Evolutionary conservation across 1,140 invertebrate genomes (phyloP), one percentile per base, ranked within the genome.

Genomic region (Aethina tumida): DNA sequence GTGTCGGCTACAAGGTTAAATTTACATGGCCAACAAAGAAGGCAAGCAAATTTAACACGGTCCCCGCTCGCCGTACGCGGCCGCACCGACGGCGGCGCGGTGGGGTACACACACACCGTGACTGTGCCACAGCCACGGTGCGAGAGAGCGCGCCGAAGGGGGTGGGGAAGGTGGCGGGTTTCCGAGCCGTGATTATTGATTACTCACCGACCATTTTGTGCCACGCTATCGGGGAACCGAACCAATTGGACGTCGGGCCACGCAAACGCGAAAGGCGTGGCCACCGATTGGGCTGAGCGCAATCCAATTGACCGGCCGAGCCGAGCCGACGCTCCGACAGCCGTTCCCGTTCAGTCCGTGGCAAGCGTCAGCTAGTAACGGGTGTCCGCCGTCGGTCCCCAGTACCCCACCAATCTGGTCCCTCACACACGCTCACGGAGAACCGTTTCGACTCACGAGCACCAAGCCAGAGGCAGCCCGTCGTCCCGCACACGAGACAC

Each of bases 181-280:
- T 33, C 22, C 24, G 39, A 35, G 32, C n/a, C 35, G 27, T 38
- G 10, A 38, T 50, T 58, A 58, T 58, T 53, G 56, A 58, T 58
- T 56, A 58, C 48, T 43, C 47, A 46, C 51, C 59, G 53, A 59
- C 59, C 59, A 61, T 61, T 61, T 61, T 61, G 59, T 61, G 52
- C 45, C 44, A 43, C 39, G 47, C 47, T 39, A 46, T 48, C 49
- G 30, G 29, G 35, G 34, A 24, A 8, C 41, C 43, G 38, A 45
- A 47, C 55, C 58, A 58, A 60, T 58, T 28, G 43, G 33, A 25
- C 14, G 2, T 1, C 24, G 20, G 19, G 33, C 16, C 28, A 42
- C 41, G 39, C 47, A 45, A 34, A 40, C 36, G 38, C 46, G 22
- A 31, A 47, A 35, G 52, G 54, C 51, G 54, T 53, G 45, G 34